Conservation (phyloP, 2,888 invertebrate genomes). For the Perizoma affinitatum region DNA sequence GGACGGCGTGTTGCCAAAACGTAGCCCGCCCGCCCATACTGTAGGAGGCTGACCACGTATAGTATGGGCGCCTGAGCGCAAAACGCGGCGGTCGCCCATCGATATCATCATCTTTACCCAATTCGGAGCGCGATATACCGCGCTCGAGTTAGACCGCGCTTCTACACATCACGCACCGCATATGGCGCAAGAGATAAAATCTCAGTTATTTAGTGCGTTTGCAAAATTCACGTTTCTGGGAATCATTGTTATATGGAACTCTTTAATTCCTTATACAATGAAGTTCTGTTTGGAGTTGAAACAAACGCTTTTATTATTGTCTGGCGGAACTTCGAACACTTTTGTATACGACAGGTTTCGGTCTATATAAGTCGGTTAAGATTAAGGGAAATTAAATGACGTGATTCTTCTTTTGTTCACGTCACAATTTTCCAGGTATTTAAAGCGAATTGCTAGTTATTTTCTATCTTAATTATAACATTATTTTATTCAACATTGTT, state of each 20-base stretch:
- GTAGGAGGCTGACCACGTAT: conserved; percentile 47
- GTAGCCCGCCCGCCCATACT: conserved; percentile 73
- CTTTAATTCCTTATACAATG: neutral
- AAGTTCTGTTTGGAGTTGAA: neutral
- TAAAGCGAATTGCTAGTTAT: too few species aligned
- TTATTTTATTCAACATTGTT: too few species aligned
- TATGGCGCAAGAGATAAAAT: conserved; percentile 10
- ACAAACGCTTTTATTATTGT: too few species aligned
- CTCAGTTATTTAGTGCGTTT: conserved; percentile 13
- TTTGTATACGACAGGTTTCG: too few species aligned
- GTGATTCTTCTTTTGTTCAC: too few species aligned
- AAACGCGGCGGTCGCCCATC: conserved; percentile 52
- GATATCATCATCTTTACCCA: conserved; percentile 58
- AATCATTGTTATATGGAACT: conserved; percentile 11
- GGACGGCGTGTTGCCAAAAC: conserved; percentile 76
- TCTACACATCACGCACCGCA: conserved; percentile 12
- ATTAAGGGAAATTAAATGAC: too few species aligned
- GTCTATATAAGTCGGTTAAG: too few species aligned
- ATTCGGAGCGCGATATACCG: conserved; percentile 53
- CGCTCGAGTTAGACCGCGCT: conserved; percentile 24
- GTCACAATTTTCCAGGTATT: too few species aligned
- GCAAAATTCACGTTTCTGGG: conserved; percentile 9
- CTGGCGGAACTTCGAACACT: too few species aligned
- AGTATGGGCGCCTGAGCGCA: conserved; percentile 42
- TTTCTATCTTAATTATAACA: too few species aligned